These are phyloP conservation scores for Sussaba pulchella DNA, from an alignment of 2,888 invertebrate genomes.

Conservation along the genomic window DNA sequence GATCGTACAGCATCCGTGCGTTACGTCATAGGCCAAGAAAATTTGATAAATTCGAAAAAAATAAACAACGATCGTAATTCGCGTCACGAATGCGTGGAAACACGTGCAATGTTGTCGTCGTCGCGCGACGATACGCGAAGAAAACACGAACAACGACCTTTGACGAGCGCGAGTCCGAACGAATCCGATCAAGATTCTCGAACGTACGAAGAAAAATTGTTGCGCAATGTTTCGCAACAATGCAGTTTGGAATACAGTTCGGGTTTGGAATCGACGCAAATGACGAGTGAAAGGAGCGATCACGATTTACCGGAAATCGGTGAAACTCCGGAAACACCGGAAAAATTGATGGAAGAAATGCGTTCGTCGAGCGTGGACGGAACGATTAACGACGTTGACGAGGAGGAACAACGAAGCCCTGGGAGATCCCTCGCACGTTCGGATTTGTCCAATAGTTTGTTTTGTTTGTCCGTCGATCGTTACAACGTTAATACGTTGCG, in stretches of 20 bases:
- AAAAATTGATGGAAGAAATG: constrained; percentile 58
- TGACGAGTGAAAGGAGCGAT: constrained; percentile 81
- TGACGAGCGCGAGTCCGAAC: constrained; percentile 72
- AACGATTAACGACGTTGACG: constrained; percentile 44
- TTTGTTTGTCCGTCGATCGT: constrained; percentile 75
- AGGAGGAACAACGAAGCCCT: constrained; percentile 46
- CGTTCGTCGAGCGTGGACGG: constrained; percentile 63
- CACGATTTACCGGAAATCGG: constrained; percentile 81
- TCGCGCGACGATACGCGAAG: constrained; percentile 68
- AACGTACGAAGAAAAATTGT: constrained; percentile 81
- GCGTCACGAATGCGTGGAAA: constrained; percentile 56
- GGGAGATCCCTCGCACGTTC: constrained; percentile 67
- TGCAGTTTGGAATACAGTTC: constrained; percentile 90
- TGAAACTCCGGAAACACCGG: constrained; percentile 73
- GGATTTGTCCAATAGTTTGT: constrained; percentile 79
- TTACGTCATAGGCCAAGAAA: constrained; percentile 83
- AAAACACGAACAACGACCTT: constrained; percentile 81
- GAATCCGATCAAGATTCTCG: constrained; percentile 80
- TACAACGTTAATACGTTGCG: constrained; percentile 64
- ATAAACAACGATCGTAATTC: constrained; percentile 73
- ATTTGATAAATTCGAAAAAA: constrained; percentile 72
- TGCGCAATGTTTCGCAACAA: constrained; percentile 90
- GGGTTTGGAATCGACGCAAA: constrained; percentile 81
- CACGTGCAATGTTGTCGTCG: constrained; percentile 52
- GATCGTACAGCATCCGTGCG: constrained; percentile 79